Conservation (phyloP, 92 coral and sea anemone genomes). For the Montipora capitata region DNA sequence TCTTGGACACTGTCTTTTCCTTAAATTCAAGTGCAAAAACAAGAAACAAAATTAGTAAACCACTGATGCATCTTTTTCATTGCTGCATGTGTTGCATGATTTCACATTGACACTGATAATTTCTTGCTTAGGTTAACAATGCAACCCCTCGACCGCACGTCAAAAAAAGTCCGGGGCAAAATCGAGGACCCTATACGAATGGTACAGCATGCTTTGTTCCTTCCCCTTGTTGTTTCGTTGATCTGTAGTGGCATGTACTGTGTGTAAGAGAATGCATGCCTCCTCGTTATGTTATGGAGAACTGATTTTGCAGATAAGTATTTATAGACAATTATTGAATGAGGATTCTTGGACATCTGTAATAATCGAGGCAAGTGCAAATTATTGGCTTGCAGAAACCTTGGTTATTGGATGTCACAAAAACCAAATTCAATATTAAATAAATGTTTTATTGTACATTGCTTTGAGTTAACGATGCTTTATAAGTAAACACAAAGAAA, state of each 20-base stretch:
- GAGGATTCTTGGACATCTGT: too few species aligned
- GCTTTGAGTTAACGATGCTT: not conserved
- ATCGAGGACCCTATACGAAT: constrained; percentile 98
- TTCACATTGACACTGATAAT: constrained; percentile 90
- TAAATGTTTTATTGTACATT: too few species aligned
- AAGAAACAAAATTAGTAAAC: constrained; percentile 4
- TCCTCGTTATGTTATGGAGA: constrained; percentile 40
- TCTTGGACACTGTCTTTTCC: not conserved
- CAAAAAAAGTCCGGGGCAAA: constrained; percentile 97
- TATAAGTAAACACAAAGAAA: too few species aligned
- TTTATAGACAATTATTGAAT: not conserved
- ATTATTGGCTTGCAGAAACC: too few species aligned
- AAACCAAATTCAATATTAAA: too few species aligned
- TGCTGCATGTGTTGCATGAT: constrained; percentile 85
- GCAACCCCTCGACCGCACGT: constrained; percentile 99
- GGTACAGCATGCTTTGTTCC: constrained; percentile 98
- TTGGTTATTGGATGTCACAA: not conserved
- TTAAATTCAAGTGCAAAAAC: constrained; percentile 18
- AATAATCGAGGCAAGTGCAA: too few species aligned
- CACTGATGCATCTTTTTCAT: constrained; percentile 20
- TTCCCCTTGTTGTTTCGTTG: constrained; percentile 46
- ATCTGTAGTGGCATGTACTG: constrained; percentile 59
- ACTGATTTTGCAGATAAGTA: constrained; percentile 62
- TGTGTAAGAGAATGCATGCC: constrained; percentile 63
- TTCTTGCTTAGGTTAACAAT: constrained; percentile 99